phyloP scores from a whole-genome alignment of 1,140 invertebrate genomes.

The Drosophila repletoides region DNA sequence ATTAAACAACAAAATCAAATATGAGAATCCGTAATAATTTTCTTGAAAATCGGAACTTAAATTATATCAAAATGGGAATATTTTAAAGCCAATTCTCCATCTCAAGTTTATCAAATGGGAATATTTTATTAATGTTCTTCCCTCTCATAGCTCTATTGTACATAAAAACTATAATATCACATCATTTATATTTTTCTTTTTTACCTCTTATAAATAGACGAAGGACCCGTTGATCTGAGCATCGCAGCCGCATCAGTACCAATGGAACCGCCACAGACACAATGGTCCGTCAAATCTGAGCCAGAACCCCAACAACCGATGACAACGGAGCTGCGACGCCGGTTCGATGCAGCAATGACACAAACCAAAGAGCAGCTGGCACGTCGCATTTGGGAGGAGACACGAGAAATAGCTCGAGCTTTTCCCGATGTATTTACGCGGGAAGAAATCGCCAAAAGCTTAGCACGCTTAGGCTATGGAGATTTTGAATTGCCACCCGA shows the following conservation, averaged over 20 bases:
- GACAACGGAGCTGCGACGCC: conserved; percentile 50
- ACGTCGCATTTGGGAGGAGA: conserved; percentile 78
- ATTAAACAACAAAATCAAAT: too few relatives aligned
- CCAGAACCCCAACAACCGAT: conserved; percentile 41
- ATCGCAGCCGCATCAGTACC: conserved; percentile 62
- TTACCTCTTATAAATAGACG: conserved; percentile 40
- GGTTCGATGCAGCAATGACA: conserved; percentile 60
- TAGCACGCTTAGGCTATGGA: conserved; percentile 72
- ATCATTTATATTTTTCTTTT: background rate
- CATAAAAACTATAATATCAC: too few relatives aligned
- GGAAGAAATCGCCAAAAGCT: conserved; percentile 74
- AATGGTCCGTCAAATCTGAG: conserved; percentile 42
- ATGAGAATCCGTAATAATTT: too few relatives aligned
- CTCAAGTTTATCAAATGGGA: too few relatives aligned
- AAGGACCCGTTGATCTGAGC: conserved; percentile 76
- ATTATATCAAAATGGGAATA: too few relatives aligned
- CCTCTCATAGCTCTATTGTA: too few relatives aligned
- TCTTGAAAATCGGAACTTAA: too few relatives aligned
- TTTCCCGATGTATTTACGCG: conserved; percentile 79
- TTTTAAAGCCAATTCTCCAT: too few relatives aligned
- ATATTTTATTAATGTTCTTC: too few relatives aligned
- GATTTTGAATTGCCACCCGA: conserved; percentile 72
- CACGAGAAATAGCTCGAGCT: conserved; percentile 71
- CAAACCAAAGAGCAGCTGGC: conserved; percentile 75
- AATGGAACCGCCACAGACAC: conserved; percentile 29